Base-by-base conservation (phyloP, 2,888 invertebrate species). In the Lasioglossum villosulum region DNA sequence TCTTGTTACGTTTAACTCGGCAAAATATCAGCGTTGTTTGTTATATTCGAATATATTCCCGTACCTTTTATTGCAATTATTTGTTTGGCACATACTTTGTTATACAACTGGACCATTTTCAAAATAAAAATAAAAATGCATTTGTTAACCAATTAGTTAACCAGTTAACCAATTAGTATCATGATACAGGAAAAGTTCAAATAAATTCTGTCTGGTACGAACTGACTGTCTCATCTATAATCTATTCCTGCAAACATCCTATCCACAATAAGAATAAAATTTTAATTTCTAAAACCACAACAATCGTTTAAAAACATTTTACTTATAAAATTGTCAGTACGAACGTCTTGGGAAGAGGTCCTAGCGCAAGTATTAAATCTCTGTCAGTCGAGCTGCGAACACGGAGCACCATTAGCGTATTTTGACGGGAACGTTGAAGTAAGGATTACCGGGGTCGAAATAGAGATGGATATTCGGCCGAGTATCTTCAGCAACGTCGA, bases 401-500 rank as follows among this genome's bases (percentile, higher is more conserved):
- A 34, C 34, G 34, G 0, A 19, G 23, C 19, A 19, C 19, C 34
- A 66, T 34, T 66, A 34, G 6, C 66, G 66, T 30, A 66, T 66
- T 34, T 34, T 66, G 66, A 66, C 66, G 34, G 19, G 34, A 48
- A 19, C 37, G 34, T 48, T 23, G 34, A 3, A 75, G 45, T 23
- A 48, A n/a, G 23, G 27, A 52, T 77, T 45, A 45, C n/a, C 19
- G 66, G 0, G 42, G 10, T 16, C 8, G 42, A n/a, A 30, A 52
- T 16, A 14, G 45, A 48, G 16, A 14, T 30, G 39, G 27, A 42
- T 34, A 19, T 42, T n/a, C 14, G 23, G 14, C 16, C 14, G 59
- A 68, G 34, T 66, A 42, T 48, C 76, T 76, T 76, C 48, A 10
- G 48, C 48, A 37, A 27, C 37, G 27, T 8, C 59, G 71, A 78